Evolutionary conservation across 2,113 vertebrate species (phyloP).

Genomic region (Synchiropus splendidus): DNA sequence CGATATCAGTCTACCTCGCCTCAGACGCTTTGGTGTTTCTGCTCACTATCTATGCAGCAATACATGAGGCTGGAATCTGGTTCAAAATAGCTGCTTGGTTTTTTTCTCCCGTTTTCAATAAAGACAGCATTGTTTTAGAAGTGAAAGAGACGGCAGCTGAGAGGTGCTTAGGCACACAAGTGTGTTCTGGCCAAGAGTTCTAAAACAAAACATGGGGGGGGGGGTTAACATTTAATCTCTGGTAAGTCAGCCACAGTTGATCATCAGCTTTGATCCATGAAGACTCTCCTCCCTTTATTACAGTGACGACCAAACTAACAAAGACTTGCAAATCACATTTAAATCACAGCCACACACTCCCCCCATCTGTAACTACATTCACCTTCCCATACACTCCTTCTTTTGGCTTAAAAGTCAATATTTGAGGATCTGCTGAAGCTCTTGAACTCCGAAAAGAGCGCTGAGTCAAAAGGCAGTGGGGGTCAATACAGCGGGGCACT

Average conservation of each 20-base stretch:
- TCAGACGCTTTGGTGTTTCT: conserved; percentile 1
- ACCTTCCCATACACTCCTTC: conserved; percentile 5
- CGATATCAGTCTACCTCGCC: conserved; percentile 3
- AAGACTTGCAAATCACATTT: conserved; percentile 19
- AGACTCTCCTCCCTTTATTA: conserved; percentile 21
- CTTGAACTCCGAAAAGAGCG: conserved; percentile 55
- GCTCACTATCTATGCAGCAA: neutral
- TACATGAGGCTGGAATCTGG: no score
- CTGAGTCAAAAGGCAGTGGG: conserved; percentile 36
- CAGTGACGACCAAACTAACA: conserved; percentile 15
- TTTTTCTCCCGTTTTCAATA: conserved; percentile 36
- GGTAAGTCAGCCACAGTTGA: conserved; percentile 16
- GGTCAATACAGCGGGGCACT: conserved; percentile 34
- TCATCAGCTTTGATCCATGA: conserved; percentile 32
- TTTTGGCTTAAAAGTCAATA: conserved; percentile 62
- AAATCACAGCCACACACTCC: conserved; percentile 13
- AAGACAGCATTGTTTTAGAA: conserved; percentile 42
- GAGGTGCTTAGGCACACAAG: conserved; percentile 33
- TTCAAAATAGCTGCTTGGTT: conserved; percentile 11
- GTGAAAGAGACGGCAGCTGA: conserved; percentile 27
- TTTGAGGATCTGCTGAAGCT: conserved; percentile 57
- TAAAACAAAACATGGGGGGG: neutral
- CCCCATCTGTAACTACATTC: conserved; percentile 6
- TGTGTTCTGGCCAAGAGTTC: conserved; percentile 20
- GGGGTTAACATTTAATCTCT: neutral